These are phyloP conservation scores for Melanchra persicariae DNA, from an alignment of 2,888 invertebrate genomes.

Conservation along the genomic window DNA sequence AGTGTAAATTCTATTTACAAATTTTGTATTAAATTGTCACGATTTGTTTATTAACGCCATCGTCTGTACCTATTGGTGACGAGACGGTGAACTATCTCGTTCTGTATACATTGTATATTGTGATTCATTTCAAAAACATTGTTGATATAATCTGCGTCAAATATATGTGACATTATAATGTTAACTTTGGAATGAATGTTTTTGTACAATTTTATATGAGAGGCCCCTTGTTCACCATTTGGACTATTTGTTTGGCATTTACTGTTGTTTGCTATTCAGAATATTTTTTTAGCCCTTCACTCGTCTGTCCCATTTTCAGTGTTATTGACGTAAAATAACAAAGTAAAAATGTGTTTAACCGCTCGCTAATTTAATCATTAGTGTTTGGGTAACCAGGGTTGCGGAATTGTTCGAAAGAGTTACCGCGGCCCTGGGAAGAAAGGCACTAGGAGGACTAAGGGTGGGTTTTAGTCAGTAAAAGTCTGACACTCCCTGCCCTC, in stretches of 20 bases:
- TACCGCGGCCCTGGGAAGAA: no score
- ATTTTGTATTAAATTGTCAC: slow-evolving; percentile 68
- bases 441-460: no score
- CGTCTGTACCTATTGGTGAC: slow-evolving; percentile 25
- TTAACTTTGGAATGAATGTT: slow-evolving; percentile 23
- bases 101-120: slow-evolving; percentile 42
- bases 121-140: slow-evolving; percentile 47
- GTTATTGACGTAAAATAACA: no score
- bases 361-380: slow-evolving; percentile 19
- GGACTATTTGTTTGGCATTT: background rate
- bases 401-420: no score
- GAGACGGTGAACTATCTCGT: slow-evolving; percentile 41
- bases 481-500: no score
- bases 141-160: slow-evolving; percentile 36
- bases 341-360: background rate
- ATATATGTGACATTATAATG: slow-evolving; percentile 25
- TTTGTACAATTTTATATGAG: slow-evolving; percentile 4
- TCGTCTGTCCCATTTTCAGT: background rate
- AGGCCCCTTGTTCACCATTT: background rate
- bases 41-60: slow-evolving; percentile 63
- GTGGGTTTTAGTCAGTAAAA: no score
- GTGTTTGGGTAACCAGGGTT: no score
- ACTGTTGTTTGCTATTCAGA: background rate
- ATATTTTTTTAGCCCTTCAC: background rate
- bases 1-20: slow-evolving; percentile 64